Percentiles rank a stretch among this genome's conserved stretches.
Evolutionary conservation across 2,888 invertebrate species (phyloP).

Genomic region (Ectemnius continuus): DNA sequence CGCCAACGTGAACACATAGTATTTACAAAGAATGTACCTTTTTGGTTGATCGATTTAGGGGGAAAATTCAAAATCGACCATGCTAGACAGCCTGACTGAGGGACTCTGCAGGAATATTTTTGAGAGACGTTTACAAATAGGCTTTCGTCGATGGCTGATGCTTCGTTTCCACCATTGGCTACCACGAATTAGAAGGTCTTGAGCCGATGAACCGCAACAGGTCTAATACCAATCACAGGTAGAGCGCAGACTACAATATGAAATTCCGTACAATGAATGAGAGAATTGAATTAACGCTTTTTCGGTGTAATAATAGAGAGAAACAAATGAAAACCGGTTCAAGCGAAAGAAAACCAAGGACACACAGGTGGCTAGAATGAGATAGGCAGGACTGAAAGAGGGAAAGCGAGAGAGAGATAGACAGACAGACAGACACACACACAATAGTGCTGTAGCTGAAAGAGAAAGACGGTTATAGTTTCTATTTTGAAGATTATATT

Average conservation of each 20-base stretch:
- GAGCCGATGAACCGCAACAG: constrained; percentile 38
- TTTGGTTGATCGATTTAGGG: too few relatives aligned
- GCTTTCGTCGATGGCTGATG: neutral
- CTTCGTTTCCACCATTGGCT: constrained; percentile 24
- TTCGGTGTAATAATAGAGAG: constrained; percentile 6
- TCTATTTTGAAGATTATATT: constrained; percentile 71
- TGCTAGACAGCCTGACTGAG: neutral
- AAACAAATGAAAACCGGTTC: constrained; percentile 14
- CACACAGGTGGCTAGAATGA: constrained; percentile 38
- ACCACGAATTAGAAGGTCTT: constrained; percentile 24
- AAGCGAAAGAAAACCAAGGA: constrained; percentile 25
- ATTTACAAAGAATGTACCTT: too few relatives aligned
- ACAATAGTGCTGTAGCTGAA: constrained; percentile 62
- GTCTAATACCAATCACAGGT: constrained; percentile 25
- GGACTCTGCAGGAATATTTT: neutral
- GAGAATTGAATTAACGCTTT: constrained; percentile 14
- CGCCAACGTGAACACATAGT: too few relatives aligned
- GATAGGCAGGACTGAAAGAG: too few relatives aligned
- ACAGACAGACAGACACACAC: constrained; percentile 15
- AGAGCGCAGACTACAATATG: constrained; percentile 40
- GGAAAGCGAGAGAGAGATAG: too few relatives aligned
- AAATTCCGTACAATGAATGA: constrained; percentile 50
- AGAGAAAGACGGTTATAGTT: constrained; percentile 68
- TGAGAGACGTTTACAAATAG: constrained; percentile 6
- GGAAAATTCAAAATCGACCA: too few relatives aligned